Conservation (phyloP, 2,113 vertebrate species). For the Poicephalus gulielmi region DNA sequence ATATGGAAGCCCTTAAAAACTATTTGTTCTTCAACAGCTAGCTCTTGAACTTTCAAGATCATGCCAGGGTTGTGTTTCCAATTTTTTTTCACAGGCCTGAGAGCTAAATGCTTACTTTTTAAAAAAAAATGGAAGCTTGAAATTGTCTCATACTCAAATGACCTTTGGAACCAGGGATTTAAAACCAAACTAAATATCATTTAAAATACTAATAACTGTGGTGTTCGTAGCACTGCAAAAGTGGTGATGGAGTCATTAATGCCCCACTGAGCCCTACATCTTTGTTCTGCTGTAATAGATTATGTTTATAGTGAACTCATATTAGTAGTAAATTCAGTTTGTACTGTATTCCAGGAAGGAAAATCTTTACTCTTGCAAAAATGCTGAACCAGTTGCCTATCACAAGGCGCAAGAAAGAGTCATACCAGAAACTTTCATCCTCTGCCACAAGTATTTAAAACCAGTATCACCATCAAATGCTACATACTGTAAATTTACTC, state of each 20-base stretch:
- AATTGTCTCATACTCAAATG: neutral
- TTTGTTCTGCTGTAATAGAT: neutral
- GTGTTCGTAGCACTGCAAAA: neutral
- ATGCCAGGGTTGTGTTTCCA: neutral
- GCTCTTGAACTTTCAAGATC: neutral
- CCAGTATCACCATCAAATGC: neutral
- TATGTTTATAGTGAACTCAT: neutral
- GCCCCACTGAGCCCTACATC: neutral
- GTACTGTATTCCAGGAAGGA: neutral
- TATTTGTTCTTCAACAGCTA: neutral
- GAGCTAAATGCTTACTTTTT: neutral
- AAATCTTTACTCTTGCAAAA: neutral
- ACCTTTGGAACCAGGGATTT: neutral
- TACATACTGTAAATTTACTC: neutral
- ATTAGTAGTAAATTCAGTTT: neutral
- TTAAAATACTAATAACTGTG: neutral
- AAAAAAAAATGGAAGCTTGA: neutral
- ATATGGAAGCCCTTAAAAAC: constrained; percentile 1
- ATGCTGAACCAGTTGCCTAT: neutral
- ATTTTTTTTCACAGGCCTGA: neutral
- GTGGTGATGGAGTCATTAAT: neutral
- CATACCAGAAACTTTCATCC: neutral
- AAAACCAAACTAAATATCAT: neutral
- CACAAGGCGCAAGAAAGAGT: neutral
- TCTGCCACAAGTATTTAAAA: neutral